Percentiles rank a stretch among this genome's conserved stretches.
phyloP scores from a whole-genome alignment of 2,797 vertebrate species.

The Gastrophryne carolinensis region DNA sequence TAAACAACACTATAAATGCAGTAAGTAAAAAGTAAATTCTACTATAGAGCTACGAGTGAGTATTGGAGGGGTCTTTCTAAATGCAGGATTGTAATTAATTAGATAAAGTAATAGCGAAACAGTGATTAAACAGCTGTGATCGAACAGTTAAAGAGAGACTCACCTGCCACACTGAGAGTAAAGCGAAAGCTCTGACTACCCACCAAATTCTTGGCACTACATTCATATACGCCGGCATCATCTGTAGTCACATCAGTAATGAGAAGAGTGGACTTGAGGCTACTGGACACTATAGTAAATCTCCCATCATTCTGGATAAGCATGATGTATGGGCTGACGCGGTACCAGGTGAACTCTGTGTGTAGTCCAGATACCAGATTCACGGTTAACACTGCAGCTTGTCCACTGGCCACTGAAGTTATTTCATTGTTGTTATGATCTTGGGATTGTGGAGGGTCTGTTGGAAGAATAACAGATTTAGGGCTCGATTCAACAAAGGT shows the following conservation, averaged over 20 bases:
- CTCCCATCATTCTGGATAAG: not conserved
- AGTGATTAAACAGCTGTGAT: too few species aligned
- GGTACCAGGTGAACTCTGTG: conserved; percentile 9
- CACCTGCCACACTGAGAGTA: not conserved
- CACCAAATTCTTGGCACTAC: not conserved
- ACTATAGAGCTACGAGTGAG: too few species aligned
- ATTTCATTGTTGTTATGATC: not conserved
- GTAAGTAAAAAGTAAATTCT: too few species aligned
- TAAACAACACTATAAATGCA: too few species aligned
- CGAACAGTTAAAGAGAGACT: too few species aligned
- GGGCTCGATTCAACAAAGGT: too few species aligned
- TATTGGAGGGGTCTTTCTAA: too few species aligned
- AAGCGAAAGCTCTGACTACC: not conserved
- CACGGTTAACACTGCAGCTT: not conserved
- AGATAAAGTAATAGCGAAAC: too few species aligned
- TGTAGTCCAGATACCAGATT: not conserved
- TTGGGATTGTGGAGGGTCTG: not conserved
- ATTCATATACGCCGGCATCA: conserved; percentile 9
- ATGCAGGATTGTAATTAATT: too few species aligned
- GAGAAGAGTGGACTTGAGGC: not conserved
- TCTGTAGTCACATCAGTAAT: not conserved
- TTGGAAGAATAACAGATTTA: too few species aligned
- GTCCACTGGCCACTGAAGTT: not conserved
- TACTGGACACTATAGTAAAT: not conserved
- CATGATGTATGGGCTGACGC: not conserved